Evolutionary conservation across 2,888 invertebrate species (phyloP).

Genomic region (Piscicola geometra): DNA sequence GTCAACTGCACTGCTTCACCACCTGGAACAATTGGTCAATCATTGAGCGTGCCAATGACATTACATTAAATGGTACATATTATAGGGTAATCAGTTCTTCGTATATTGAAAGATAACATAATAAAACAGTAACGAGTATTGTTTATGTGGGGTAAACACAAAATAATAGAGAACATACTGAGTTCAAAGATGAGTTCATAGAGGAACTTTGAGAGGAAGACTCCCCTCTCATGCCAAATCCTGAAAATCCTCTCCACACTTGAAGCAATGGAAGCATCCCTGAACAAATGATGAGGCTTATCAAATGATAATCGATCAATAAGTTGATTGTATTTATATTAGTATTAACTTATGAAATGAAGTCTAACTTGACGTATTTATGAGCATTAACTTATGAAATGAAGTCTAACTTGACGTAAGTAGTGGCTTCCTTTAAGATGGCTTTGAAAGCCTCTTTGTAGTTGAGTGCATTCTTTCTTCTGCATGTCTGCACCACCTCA

Average conservation of each 20-base stretch:
- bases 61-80: too few species aligned
- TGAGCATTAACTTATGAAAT: neutral
- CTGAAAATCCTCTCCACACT: constrained; percentile 83
- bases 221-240: constrained; percentile 88
- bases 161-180: constrained; percentile 43
- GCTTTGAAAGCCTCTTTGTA: constrained; percentile 84
- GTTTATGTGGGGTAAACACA: neutral
- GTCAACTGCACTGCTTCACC: constrained; percentile 49
- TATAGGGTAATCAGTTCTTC: too few species aligned
- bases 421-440: constrained; percentile 80
- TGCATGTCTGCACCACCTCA: constrained; percentile 94
- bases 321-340: neutral
- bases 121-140: neutral
- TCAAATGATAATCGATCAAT: too few species aligned
- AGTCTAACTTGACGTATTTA: neutral
- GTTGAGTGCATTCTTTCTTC: constrained; percentile 71
- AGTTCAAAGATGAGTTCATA: constrained; percentile 78
- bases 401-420: neutral
- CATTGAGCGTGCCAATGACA: neutral
- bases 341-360: neutral
- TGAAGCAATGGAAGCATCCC: constrained; percentile 81
- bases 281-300: constrained; percentile 53
- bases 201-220: constrained; percentile 84
- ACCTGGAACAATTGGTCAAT: neutral
- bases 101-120: neutral